Conservation (phyloP, 2,113 vertebrate genomes). For the Chaetura pelagica region DNA sequence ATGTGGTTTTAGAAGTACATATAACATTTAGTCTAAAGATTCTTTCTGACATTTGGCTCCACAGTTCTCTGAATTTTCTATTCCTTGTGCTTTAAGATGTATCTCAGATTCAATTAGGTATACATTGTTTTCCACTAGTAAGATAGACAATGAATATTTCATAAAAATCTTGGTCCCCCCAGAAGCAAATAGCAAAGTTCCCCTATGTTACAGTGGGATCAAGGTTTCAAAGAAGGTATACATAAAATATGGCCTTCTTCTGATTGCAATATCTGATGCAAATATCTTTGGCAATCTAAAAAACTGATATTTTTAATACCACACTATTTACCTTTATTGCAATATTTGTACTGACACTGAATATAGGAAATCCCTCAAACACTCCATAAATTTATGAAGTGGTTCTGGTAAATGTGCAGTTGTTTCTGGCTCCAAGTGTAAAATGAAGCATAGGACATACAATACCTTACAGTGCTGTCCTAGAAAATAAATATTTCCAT, state of each 20-base stretch:
- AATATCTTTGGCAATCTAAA: background rate
- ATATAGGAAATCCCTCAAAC: conserved; percentile 10
- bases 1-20: background rate
- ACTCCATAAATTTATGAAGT: conserved; percentile 30
- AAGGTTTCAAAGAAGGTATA: background rate
- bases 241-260: background rate
- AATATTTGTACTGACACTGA: background rate
- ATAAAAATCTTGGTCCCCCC: background rate
- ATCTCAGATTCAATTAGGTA: background rate
- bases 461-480: background rate
- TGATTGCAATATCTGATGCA: background rate
- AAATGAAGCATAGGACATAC: background rate
- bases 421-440: background rate
- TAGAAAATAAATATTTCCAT: background rate
- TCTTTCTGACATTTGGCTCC: background rate
- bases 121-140: background rate
- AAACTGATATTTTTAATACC: background rate
- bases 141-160: background rate
- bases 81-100: background rate
- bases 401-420: background rate
- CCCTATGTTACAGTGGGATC: background rate
- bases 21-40: background rate
- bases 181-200: background rate
- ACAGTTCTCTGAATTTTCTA: background rate
- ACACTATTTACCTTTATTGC: conserved; percentile 17